Conservation (phyloP, 2,797 vertebrate species). For the Gobionotothen gibberifrons region DNA sequence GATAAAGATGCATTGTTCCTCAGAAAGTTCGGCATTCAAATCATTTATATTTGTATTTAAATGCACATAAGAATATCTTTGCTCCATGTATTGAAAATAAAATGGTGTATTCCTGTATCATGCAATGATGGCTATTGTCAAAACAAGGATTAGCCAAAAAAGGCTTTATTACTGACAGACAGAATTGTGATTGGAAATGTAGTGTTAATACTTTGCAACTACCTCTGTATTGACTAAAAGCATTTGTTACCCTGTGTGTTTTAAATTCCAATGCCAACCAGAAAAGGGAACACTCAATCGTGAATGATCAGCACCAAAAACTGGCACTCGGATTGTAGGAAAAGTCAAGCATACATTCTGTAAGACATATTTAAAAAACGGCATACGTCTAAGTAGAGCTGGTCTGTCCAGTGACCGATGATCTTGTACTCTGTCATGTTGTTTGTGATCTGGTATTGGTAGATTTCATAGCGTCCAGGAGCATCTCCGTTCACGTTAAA, state of each 20-base stretch:
- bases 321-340: neutral
- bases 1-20: slow-evolving; percentile 34
- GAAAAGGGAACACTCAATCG: neutral
- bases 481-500: slow-evolving; percentile 96
- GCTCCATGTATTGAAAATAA: slow-evolving; percentile 2
- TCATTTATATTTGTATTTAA: slow-evolving; percentile 30
- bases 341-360: neutral
- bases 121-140: slow-evolving; percentile 11
- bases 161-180: slow-evolving; percentile 7
- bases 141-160: slow-evolving; percentile 25
- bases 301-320: neutral
- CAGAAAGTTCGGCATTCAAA: slow-evolving; percentile 23
- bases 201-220: neutral
- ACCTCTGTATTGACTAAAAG: neutral
- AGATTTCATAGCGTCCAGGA: slow-evolving; percentile 95
- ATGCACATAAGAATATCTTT: slow-evolving; percentile 11
- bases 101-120: neutral
- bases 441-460: slow-evolving; percentile 94
- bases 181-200: slow-evolving; percentile 9
- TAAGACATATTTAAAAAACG: neutral
- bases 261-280: slow-evolving; percentile 17
- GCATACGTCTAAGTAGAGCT: slow-evolving; percentile 90
- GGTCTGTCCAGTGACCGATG: slow-evolving; percentile 94
- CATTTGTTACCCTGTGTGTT: slow-evolving; percentile 5
- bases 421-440: slow-evolving; percentile 90